Conservation (phyloP, 1,140 invertebrate genomes). For the Philotrypesis tridentata region DNA sequence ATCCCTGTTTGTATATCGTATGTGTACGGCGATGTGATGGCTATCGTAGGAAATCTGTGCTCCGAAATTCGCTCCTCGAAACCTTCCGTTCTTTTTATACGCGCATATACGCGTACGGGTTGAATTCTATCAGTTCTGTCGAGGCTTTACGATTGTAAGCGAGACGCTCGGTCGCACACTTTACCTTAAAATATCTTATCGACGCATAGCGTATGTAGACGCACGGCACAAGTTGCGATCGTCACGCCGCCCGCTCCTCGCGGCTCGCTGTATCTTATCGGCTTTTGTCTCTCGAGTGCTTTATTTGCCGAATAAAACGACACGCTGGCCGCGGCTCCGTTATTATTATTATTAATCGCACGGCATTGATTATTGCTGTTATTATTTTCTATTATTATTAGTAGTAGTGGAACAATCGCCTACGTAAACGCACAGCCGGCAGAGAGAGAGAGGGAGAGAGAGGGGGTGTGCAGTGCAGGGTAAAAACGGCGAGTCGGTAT, state of each 20-base stretch:
- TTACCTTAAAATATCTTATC: slow-evolving; percentile 60
- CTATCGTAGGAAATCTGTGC: slow-evolving; percentile 4
- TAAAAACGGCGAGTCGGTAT: background rate
- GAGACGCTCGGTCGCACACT: background rate
- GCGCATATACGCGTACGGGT: no score
- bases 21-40: background rate
- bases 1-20: slow-evolving; percentile 4
- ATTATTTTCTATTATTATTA: background rate
- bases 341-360: background rate
- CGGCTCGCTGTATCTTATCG: slow-evolving; percentile 67
- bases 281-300: slow-evolving; percentile 66
- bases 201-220: no score
- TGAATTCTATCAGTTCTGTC: background rate
- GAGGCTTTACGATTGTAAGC: background rate
- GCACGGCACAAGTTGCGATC: background rate
- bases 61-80: background rate
- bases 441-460: background rate
- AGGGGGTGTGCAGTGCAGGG: background rate
- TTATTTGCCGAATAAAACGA: slow-evolving; percentile 60
- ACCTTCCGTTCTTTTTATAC: background rate
- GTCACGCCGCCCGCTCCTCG: slow-evolving; percentile 41
- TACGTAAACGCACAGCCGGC: no score
- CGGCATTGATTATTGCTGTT: no score
- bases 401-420: background rate
- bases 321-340: background rate